These are phyloP conservation scores for Drosophila littoralis DNA, from an alignment of 1,140 invertebrate species.

Conservation along the genomic window DNA sequence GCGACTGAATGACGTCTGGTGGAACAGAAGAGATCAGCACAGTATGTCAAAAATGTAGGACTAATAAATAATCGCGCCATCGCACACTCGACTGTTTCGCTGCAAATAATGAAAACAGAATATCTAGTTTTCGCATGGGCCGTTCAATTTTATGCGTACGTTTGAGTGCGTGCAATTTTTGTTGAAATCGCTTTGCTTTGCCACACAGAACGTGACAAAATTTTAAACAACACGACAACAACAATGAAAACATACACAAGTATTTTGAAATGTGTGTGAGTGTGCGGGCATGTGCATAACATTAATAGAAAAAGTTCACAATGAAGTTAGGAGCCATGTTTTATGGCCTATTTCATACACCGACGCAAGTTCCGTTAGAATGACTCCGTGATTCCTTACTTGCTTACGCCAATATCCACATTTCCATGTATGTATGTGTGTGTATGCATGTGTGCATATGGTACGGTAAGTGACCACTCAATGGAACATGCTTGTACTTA, in stretches of 20 bases:
- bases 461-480: not conserved
- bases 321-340: constrained; percentile 26
- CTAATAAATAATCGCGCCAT: constrained; percentile 77
- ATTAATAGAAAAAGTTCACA: constrained; percentile 55
- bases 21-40: constrained; percentile 20
- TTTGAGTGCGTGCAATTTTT: constrained; percentile 57
- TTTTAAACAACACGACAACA: constrained; percentile 54
- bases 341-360: constrained; percentile 7
- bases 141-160: constrained; percentile 47
- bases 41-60: constrained; percentile 70
- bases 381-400: not conserved
- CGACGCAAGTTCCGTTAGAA: constrained; percentile 16
- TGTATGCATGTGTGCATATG: not conserved
- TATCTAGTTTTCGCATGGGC: constrained; percentile 65
- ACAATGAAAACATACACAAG: constrained; percentile 25
- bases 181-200: constrained; percentile 37
- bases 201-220: constrained; percentile 67
- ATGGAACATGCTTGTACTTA: not conserved
- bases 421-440: not conserved
- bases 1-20: not conserved
- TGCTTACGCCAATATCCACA: not conserved
- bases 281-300: constrained; percentile 27
- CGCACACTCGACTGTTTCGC: constrained; percentile 50
- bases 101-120: constrained; percentile 58
- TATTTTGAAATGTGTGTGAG: constrained; percentile 2